A percentile compares a stretch with the other conserved stretches of the same genome.
Conservation (phyloP, 1,140 invertebrate genomes). For the Apocrypta bakeri region DNA sequence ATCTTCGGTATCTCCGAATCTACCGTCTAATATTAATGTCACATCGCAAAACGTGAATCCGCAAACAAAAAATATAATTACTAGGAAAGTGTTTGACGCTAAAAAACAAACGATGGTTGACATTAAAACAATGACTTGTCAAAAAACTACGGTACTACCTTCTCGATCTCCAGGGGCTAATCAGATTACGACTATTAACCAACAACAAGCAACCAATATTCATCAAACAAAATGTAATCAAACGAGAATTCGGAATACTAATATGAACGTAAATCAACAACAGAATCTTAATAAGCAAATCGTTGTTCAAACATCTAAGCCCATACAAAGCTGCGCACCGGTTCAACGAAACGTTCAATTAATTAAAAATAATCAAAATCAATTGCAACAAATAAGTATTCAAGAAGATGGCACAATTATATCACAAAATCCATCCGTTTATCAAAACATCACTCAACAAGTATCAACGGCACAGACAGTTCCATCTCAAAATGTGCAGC, state of each 20-base stretch:
- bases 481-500: constrained; percentile 69
- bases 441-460: constrained; percentile 65
- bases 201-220: constrained; percentile 52
- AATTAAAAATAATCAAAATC: constrained; percentile 62
- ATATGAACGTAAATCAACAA: constrained; percentile 55
- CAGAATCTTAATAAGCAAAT: constrained; percentile 59
- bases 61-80: constrained; percentile 44
- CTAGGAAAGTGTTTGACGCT: constrained; percentile 46
- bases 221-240: constrained; percentile 56
- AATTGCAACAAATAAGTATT: constrained; percentile 54
- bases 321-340: constrained; percentile 59
- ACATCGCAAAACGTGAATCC: constrained; percentile 36
- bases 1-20: constrained; percentile 31
- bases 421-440: constrained; percentile 54
- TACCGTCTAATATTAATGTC: constrained; percentile 23
- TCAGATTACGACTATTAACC: constrained; percentile 35
- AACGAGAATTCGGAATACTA: constrained; percentile 53
- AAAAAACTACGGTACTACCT: constrained; percentile 41
- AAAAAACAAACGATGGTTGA: constrained; percentile 47
- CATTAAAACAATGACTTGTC: constrained; percentile 40
- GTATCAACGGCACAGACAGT: constrained; percentile 66
- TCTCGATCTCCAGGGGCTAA: constrained; percentile 13
- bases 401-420: constrained; percentile 48
- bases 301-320: constrained; percentile 61
- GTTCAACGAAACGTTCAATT: constrained; percentile 61